Percentiles rank a stretch among this genome's conserved stretches.
phyloP scores from a whole-genome alignment of 2,797 vertebrate species.

The Garrulus glandarius region DNA sequence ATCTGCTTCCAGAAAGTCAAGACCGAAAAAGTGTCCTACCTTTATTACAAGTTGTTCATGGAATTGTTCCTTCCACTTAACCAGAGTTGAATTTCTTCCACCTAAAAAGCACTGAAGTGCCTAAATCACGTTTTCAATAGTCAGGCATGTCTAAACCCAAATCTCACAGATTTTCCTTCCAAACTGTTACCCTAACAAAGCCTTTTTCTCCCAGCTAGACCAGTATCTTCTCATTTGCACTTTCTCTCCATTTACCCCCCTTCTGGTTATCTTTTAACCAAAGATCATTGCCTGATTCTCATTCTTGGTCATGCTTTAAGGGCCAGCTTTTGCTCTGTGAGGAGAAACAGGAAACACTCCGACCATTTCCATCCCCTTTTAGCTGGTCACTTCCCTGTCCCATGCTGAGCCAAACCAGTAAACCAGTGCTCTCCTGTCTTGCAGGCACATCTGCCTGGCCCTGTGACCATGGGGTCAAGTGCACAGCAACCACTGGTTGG shows the following conservation, averaged over 20 bases:
- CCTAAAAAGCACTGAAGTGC: background rate
- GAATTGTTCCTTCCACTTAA: background rate
- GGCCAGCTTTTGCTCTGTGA: background rate
- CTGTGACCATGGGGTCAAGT: background rate
- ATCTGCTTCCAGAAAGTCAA: background rate
- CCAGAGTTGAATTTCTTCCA: background rate
- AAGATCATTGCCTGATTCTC: background rate
- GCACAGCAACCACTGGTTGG: background rate
- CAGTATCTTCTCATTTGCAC: background rate
- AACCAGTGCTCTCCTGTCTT: background rate
- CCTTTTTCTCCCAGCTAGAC: background rate
- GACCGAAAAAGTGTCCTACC: background rate
- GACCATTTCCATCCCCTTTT: background rate
- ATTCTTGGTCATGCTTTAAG: conserved; percentile 30
- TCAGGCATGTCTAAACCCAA: background rate
- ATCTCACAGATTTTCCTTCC: background rate
- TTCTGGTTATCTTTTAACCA: conserved; percentile 50
- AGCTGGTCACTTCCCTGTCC: background rate
- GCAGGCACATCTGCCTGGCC: background rate
- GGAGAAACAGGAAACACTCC: background rate
- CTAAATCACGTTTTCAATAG: background rate
- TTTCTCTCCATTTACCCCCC: background rate
- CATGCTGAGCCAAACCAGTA: background rate
- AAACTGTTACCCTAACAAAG: background rate
- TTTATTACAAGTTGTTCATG: background rate